phyloP scores from a whole-genome alignment of 2,113 vertebrate species.

The Morone chrysops region DNA sequence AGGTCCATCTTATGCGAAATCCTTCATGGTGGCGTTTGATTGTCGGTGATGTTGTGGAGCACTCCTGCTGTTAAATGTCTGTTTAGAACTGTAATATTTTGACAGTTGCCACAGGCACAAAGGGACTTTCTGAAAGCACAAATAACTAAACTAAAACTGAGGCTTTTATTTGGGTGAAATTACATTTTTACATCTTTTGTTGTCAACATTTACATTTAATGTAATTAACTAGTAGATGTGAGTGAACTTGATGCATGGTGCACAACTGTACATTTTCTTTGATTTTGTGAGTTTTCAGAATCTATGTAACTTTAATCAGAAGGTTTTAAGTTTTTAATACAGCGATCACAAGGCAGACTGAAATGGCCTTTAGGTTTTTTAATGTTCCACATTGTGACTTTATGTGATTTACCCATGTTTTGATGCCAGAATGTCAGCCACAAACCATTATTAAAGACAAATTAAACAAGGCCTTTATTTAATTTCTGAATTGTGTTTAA shows the following conservation, averaged over 20 bases:
- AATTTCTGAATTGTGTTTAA: not conserved
- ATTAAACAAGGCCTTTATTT: not conserved
- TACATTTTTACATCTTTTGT: not conserved
- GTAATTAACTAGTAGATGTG: not conserved
- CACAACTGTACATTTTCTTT: not conserved
- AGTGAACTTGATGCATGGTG: not conserved
- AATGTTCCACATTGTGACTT: not conserved
- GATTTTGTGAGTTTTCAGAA: not conserved
- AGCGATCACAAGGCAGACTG: not conserved
- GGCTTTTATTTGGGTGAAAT: not conserved
- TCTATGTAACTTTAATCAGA: not conserved
- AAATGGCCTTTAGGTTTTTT: not conserved
- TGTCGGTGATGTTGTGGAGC: too few species aligned
- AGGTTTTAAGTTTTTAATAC: too few species aligned
- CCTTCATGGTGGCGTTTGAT: too few species aligned
- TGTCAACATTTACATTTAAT: not conserved
- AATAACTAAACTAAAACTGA: too few species aligned
- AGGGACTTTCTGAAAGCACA: too few species aligned
- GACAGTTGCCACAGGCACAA: too few species aligned
- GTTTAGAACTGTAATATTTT: too few species aligned
- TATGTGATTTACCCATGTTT: not conserved
- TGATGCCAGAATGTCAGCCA: not conserved
- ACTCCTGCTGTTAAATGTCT: too few species aligned
- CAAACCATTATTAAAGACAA: not conserved
- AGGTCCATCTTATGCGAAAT: too few species aligned